Base-by-base conservation (phyloP, 2,888 invertebrate genomes). In the Saturnia japonica region DNA sequence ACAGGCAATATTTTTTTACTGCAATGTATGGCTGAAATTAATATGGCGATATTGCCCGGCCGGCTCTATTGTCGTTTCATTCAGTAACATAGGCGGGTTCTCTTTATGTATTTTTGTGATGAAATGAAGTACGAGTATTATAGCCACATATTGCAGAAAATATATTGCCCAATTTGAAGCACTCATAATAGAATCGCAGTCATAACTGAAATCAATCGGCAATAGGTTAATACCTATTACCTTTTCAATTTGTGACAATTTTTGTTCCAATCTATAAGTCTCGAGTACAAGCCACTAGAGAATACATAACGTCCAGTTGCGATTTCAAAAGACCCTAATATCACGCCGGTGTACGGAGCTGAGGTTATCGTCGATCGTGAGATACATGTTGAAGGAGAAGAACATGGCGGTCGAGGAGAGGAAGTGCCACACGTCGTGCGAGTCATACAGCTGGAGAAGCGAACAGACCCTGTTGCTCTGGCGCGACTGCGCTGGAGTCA, bases 381-480 rank as follows among this genome's bases (percentile, higher is more conserved):
- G 91, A 71, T 98, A 93, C 79, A 97, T 96, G 95, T 97, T 96
- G 85, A 97, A 97, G 0, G 97, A 97, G 82, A 97, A 96, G 82
- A 97, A 98, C 96, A 98, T 96, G 62, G 97, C 96, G 16, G 96
- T 95, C 0, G 97, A 96, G 0, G 97, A 97, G 57, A 97, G 88
- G 84, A 97, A 96, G 84, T 98, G 97, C 98, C 98, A 98, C 22
- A 97, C 95, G 83, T 98, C 98, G 87, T 98, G 98, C 7, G 95
- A 95, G 84, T 98, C 98, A 87, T 97, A 98, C 78, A 98, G 96
- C 67, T 96, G 94, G 3, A 97, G 90, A 0, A 97, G 82, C 0
- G 95, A 89, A 80, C 98, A 98, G 4, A 95, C 95, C 67, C 95
- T 92, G 88, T 98, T 98, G 84, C 94, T 95, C n/a, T 94, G 95